Evolutionary conservation across 2,797 vertebrate genomes (phyloP).

Genomic region (Enteromius afrohamiltoni): DNA sequence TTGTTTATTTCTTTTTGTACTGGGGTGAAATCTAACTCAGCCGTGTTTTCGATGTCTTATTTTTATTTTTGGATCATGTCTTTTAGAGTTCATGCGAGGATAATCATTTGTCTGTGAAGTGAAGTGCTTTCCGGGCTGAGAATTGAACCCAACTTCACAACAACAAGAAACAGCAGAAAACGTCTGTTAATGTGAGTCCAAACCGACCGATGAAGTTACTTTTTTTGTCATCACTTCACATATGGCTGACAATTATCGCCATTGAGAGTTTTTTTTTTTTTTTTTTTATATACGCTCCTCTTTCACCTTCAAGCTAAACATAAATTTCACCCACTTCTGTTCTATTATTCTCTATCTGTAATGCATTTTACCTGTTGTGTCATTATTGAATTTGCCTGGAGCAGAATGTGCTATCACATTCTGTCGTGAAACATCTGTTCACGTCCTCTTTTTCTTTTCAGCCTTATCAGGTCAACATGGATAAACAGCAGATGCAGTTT

Average conservation of each 20-base stretch:
- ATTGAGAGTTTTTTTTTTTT: neutral
- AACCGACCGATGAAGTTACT: neutral
- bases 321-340: neutral
- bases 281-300: neutral
- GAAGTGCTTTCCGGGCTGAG: neutral
- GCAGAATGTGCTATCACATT: constrained; percentile 37
- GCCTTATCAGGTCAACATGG: constrained; percentile 9
- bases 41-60: neutral
- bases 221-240: neutral
- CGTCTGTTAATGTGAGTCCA: neutral
- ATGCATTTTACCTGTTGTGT: constrained; percentile 33
- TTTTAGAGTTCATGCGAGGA: neutral
- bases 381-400: constrained; percentile 21
- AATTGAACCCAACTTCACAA: neutral
- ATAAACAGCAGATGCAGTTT: constrained; percentile 45
- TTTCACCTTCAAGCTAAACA: neutral
- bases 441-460: neutral
- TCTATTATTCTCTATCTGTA: constrained; percentile 22
- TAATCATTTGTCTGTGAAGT: neutral
- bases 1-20: neutral
- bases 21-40: neutral
- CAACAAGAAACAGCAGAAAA: neutral
- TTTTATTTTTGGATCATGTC: neutral
- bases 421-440: constrained; percentile 20
- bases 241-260: constrained; percentile 7